phyloP scores from a whole-genome alignment of 2,797 vertebrate genomes.

The Lepilemur ruficaudatus region DNA sequence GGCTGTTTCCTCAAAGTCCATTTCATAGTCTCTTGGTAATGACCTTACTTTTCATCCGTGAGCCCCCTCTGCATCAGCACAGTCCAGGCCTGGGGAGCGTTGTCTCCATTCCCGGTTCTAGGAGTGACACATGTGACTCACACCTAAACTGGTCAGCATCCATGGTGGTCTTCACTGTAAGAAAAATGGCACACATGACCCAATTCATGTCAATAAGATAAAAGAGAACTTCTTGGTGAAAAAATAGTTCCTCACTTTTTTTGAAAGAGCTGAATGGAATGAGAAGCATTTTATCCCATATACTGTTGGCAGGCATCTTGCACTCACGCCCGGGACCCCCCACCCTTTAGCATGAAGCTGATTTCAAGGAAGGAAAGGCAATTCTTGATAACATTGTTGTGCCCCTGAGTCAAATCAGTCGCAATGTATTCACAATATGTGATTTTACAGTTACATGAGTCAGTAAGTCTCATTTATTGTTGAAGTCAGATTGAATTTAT shows the following conservation, averaged over 20 bases:
- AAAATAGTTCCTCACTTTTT: not conserved
- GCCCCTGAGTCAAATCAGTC: not conserved
- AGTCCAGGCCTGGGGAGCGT: not conserved
- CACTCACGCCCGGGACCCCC: not conserved
- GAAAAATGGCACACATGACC: not conserved
- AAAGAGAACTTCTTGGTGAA: not conserved
- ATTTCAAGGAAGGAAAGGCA: not conserved
- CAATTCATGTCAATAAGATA: not conserved
- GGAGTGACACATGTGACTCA: not conserved
- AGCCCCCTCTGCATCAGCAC: not conserved
- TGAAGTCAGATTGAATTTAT: not conserved
- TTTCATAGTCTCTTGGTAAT: not conserved
- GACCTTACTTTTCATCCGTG: not conserved
- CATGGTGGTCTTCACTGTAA: not conserved
- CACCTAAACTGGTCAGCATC: not conserved
- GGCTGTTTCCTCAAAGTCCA: not conserved
- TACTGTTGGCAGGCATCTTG: not conserved
- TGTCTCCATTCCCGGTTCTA: not conserved
- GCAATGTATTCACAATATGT: not conserved
- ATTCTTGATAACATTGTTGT: not conserved
- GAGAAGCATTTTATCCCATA: not conserved
- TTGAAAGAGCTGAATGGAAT: not conserved
- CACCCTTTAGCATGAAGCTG: not conserved
- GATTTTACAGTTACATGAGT: not conserved
- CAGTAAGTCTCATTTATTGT: not conserved